Evolutionary conservation across 37 sponge, comb jelly and placozoan species (phyloP).

Genomic region (Chondrosia reniformis): DNA sequence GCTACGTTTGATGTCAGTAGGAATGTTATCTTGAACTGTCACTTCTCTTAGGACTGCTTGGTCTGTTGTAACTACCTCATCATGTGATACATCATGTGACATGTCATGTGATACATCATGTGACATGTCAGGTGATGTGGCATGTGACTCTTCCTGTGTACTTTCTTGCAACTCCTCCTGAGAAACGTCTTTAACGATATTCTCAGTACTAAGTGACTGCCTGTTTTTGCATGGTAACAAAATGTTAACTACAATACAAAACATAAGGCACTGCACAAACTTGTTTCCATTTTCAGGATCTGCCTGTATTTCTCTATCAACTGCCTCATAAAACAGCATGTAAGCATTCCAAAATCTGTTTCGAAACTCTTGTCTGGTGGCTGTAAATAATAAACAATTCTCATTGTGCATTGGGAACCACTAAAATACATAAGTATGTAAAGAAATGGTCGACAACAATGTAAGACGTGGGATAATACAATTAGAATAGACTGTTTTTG

Average conservation of each 20-base stretch:
- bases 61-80: conserved; percentile 2
- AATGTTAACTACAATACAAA: no score
- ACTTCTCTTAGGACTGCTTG: background rate
- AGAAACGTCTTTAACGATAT: no score
- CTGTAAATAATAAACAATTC: background rate
- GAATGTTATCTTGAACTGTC: background rate
- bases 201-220: no score
- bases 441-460: no score
- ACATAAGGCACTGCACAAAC: no score
- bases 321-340: conserved; percentile 88
- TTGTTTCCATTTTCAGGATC: background rate
- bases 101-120: conserved; percentile 26
- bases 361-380: conserved; percentile 39
- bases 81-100: no score
- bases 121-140: conserved; percentile 65
- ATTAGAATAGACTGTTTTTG: no score
- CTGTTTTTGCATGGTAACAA: no score
- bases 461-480: no score
- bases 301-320: conserved; percentile 19
- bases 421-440: no score
- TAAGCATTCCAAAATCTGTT: conserved; percentile 91
- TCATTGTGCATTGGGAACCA: background rate
- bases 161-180: no score
- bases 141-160: no score
- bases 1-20: conserved; percentile 16